Conservation (phyloP, 37 sponge, comb jelly and placozoan genomes). For the Halichondria panicea region DNA sequence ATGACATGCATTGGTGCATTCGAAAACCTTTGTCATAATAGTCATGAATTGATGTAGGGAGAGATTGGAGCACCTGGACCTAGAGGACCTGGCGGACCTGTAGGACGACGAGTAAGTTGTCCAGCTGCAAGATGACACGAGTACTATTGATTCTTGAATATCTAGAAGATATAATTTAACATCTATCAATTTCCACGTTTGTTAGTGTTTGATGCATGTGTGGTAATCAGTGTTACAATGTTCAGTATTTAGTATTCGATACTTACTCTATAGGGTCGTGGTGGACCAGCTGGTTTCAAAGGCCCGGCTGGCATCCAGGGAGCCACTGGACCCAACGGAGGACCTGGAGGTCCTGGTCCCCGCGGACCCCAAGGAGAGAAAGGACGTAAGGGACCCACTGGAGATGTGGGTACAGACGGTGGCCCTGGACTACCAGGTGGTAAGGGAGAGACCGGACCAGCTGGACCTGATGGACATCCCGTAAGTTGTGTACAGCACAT, state of each 20-base stretch:
- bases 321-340: background rate
- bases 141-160: background rate
- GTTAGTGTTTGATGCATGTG: background rate
- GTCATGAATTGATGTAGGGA: constrained; percentile 16
- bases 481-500: too few species aligned
- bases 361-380: constrained; percentile 16
- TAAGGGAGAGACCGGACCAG: constrained; percentile 43
- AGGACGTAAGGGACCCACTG: constrained; percentile 43
- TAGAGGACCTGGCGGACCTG: constrained; percentile 25
- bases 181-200: background rate
- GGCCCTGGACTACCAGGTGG: constrained; percentile 24
- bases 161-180: too few species aligned
- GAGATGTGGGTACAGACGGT: constrained; percentile 45
- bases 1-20: background rate
- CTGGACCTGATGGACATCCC: constrained; percentile 55
- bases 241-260: background rate
- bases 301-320: constrained; percentile 49
- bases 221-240: background rate
- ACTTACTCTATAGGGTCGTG: constrained; percentile 18
- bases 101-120: constrained; percentile 28
- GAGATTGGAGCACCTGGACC: constrained; percentile 31
- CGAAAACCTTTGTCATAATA: background rate
- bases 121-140: background rate
- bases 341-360: constrained; percentile 10
- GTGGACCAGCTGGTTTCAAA: constrained; percentile 44